Evolutionary conservation across 2,113 vertebrate genomes (phyloP).

Genomic region (Bubo blakistoni): DNA sequence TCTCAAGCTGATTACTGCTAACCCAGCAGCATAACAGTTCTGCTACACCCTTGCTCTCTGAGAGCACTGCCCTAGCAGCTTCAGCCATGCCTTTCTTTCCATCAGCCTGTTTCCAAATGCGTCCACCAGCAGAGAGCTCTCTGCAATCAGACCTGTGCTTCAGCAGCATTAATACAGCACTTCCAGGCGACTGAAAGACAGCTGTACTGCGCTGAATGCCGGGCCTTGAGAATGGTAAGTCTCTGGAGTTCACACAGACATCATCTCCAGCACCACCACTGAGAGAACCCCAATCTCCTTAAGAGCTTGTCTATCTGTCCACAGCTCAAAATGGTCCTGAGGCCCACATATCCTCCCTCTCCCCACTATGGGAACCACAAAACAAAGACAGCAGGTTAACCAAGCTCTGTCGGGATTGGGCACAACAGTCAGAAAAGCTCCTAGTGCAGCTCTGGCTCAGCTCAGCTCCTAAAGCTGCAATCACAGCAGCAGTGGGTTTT

Average conservation of each 20-base stretch:
- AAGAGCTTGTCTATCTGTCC: neutral
- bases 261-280: neutral
- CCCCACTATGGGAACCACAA: neutral
- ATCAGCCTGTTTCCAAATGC: neutral
- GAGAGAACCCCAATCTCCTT: neutral
- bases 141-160: neutral
- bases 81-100: neutral
- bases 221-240: neutral
- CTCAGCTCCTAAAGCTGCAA: neutral
- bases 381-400: neutral
- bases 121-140: neutral
- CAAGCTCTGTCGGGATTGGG: neutral
- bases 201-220: neutral
- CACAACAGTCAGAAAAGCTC: neutral
- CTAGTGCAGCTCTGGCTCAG: neutral
- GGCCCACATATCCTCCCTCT: neutral
- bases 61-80: neutral
- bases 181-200: neutral
- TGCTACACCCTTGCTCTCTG: neutral
- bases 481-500: fast-evolving
- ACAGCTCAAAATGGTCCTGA: neutral
- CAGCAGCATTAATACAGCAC: neutral
- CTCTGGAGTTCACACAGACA: neutral
- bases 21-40: fast-evolving
- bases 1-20: neutral